Conservation (phyloP, 2,113 vertebrate species). For the Haplochromis vanheusdeni region DNA sequence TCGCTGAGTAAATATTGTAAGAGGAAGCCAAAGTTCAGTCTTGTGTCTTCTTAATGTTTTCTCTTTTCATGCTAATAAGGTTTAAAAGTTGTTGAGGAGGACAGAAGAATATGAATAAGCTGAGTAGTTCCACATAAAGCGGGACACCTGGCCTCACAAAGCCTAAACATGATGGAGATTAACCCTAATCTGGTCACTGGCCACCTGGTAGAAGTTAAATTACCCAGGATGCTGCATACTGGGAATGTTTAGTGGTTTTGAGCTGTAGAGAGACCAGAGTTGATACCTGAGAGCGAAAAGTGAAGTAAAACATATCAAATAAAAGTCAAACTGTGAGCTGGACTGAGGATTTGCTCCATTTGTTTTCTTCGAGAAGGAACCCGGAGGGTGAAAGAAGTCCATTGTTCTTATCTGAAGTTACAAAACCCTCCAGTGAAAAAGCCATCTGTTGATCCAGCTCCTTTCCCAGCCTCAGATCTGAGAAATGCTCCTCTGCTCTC, state of each 20-base stretch:
- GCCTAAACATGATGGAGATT: background rate
- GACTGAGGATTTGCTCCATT: background rate
- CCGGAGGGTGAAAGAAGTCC: rapidly evolving
- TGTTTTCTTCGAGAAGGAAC: background rate
- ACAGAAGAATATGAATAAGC: background rate
- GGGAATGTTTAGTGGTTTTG: background rate
- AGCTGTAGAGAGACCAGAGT: background rate
- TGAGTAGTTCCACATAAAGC: background rate
- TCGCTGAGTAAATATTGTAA: background rate
- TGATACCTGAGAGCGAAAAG: rapidly evolving
- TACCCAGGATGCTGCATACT: background rate
- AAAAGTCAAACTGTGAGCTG: background rate
- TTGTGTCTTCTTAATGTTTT: background rate
- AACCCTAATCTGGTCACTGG: background rate
- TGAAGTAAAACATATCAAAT: background rate
- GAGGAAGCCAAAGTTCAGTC: background rate
- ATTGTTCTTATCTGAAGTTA: background rate
- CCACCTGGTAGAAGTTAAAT: background rate
- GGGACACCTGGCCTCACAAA: background rate
- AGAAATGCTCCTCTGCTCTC: background rate
- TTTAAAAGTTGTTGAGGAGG: background rate
- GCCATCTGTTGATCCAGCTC: background rate
- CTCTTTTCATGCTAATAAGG: background rate
- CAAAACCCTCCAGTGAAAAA: background rate
- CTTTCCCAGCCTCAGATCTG: background rate